phyloP scores from a whole-genome alignment of 2,888 invertebrate species.

The Epirrhoe tristata region DNA sequence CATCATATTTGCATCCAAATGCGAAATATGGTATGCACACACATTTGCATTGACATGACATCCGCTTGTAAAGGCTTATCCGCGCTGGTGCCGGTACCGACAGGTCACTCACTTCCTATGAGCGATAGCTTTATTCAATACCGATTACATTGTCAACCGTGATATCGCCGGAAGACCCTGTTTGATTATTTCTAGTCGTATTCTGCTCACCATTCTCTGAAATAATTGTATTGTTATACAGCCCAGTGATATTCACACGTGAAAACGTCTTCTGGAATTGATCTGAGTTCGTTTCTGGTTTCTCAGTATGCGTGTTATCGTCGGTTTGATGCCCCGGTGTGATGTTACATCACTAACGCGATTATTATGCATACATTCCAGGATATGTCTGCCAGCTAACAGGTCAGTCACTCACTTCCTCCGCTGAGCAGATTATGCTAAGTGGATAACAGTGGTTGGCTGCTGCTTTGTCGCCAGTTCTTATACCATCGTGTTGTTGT shows the following conservation, averaged over 20 bases:
- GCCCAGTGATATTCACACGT: neutral
- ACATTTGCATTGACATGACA: neutral
- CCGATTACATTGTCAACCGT: neutral
- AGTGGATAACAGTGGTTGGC: conserved; percentile 14
- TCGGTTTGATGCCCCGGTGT: neutral
- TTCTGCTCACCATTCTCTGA: neutral
- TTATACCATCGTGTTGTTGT: neutral
- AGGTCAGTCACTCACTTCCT: conserved; percentile 23
- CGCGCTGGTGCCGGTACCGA: neutral
- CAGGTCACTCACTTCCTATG: neutral
- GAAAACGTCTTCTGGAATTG: neutral
- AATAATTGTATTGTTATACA: neutral
- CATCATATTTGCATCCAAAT: neutral
- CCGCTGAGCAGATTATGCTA: conserved; percentile 10
- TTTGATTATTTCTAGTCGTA: neutral
- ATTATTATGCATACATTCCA: conserved; percentile 1
- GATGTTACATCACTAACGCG: neutral
- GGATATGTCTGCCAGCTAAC: conserved; percentile 2
- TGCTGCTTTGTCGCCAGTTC: neutral
- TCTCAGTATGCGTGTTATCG: neutral
- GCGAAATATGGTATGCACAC: neutral
- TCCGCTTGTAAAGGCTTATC: neutral
- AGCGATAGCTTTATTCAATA: neutral
- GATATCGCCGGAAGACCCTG: neutral
- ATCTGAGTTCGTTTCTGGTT: neutral